These are phyloP conservation scores for Brevimyrus niger DNA, from an alignment of 2,113 vertebrate genomes.

Conservation along the genomic window DNA sequence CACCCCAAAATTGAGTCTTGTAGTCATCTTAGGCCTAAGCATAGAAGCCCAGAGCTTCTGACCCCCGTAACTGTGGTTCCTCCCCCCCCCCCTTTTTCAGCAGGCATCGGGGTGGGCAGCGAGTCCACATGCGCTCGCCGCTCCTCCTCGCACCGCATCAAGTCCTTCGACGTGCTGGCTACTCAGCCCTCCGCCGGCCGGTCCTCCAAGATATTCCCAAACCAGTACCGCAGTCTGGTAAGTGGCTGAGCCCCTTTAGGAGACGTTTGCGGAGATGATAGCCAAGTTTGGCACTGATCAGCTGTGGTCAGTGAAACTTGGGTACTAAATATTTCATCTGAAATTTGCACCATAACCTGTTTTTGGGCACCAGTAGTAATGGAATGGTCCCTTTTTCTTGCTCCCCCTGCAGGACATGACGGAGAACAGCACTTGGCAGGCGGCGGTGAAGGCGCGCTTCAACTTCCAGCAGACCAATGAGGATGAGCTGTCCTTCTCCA, in stretches of 20 bases:
- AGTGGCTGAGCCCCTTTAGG: constrained; percentile 39
- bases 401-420: constrained; percentile 82
- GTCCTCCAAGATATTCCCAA: constrained; percentile 87
- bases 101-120: constrained; percentile 93
- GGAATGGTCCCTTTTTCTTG: neutral
- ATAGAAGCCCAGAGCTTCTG: neutral
- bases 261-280: neutral
- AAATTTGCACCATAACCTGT: neutral
- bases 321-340: neutral
- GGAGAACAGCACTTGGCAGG: constrained; percentile 80
- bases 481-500: constrained; percentile 90
- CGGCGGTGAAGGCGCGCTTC: constrained; percentile 90
- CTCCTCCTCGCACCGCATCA: constrained; percentile 85
- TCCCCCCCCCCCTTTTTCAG: constrained; percentile 6
- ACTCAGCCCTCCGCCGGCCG: constrained; percentile 78
- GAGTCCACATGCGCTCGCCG: constrained; percentile 86
- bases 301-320: neutral
- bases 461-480: constrained; percentile 97
- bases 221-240: constrained; percentile 96
- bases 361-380: neutral
- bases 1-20: neutral
- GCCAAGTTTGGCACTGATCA: neutral
- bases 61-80: constrained; percentile 26
- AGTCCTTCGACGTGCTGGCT: constrained; percentile 89
- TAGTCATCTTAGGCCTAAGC: neutral